Evolutionary conservation across 2,797 vertebrate species (phyloP).

Genomic region (Leptatherina wallacei): DNA sequence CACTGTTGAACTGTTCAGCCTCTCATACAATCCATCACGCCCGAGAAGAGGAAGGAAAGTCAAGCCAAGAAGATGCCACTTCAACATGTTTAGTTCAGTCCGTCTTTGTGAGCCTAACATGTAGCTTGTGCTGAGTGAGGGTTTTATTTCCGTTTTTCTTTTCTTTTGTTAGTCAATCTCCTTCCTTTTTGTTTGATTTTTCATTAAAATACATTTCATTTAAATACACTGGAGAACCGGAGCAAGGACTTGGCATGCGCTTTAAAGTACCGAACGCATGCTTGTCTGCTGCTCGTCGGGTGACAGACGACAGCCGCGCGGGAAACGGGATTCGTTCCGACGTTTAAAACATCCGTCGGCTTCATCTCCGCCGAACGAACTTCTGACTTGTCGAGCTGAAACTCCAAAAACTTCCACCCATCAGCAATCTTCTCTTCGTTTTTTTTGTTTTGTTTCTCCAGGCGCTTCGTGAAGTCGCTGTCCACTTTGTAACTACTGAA

Average conservation of each 20-base stretch:
- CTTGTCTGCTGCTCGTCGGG: slow-evolving; percentile 65
- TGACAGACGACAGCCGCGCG: background rate
- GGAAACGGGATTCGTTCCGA: slow-evolving; percentile 12
- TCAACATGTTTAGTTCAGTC: slow-evolving; percentile 37
- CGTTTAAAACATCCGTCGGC: slow-evolving; percentile 1
- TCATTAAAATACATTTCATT: slow-evolving; percentile 5
- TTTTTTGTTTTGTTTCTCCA: slow-evolving; percentile 61
- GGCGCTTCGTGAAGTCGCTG: slow-evolving; percentile 67
- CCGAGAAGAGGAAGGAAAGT: slow-evolving; percentile 13
- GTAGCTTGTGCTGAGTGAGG: slow-evolving; percentile 58
- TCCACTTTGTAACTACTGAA: slow-evolving; percentile 89
- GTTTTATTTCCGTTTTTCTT: background rate
- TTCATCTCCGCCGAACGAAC: slow-evolving; percentile 22
- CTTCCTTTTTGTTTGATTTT: slow-evolving; percentile 13
- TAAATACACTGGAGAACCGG: slow-evolving; percentile 67
- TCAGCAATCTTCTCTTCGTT: slow-evolving; percentile 21
- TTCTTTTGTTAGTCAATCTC: slow-evolving; percentile 35
- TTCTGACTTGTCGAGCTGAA: slow-evolving; percentile 24
- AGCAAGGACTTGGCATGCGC: slow-evolving; percentile 43
- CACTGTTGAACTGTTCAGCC: slow-evolving; percentile 20
- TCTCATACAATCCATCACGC: slow-evolving; percentile 19
- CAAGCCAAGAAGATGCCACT: slow-evolving; percentile 67
- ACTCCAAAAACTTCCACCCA: background rate
- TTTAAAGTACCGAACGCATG: slow-evolving; percentile 47
- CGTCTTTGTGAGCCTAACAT: slow-evolving; percentile 57